Conservation (phyloP, 2,113 vertebrate species). For the Scomber scombrus region DNA sequence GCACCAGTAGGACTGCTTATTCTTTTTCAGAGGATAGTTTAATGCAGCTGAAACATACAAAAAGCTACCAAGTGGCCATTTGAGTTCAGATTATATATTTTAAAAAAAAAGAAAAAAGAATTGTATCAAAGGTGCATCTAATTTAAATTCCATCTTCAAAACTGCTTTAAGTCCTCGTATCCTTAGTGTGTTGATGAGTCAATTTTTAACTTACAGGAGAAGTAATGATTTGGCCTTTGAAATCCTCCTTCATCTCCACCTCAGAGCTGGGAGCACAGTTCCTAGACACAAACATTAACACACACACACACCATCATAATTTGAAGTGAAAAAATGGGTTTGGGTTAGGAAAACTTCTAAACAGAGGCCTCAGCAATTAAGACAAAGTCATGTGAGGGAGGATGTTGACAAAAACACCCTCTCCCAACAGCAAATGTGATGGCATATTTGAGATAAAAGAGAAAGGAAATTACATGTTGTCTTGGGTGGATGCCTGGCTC, state of each 20-base stretch:
- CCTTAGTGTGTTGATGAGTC: not conserved
- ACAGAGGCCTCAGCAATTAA: constrained; percentile 5
- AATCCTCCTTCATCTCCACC: constrained; percentile 57
- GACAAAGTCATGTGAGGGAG: constrained; percentile 6
- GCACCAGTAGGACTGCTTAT: not conserved
- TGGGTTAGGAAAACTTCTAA: not conserved
- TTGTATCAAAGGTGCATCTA: not conserved
- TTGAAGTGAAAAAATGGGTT: not conserved
- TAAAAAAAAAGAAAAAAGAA: not conserved
- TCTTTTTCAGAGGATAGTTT: not conserved
- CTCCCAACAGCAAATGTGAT: not conserved
- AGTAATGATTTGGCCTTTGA: constrained; percentile 43
- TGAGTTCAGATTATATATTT: not conserved
- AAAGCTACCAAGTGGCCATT: not conserved
- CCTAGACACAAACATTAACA: constrained; percentile 53
- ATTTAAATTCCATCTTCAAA: too few relatives aligned
- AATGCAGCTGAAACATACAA: not conserved
- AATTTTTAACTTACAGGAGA: constrained; percentile 60
- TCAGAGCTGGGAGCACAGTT: constrained; percentile 50
- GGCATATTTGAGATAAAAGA: not conserved
- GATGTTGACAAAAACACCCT: constrained; percentile 7
- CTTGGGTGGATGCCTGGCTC: not conserved
- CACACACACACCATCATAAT: not conserved
- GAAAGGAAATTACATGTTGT: constrained; percentile 69
- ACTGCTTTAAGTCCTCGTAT: too few relatives aligned